phyloP scores from a whole-genome alignment of 37 sponge, comb jelly and placozoan genomes.

The Beroe ovata region DNA sequence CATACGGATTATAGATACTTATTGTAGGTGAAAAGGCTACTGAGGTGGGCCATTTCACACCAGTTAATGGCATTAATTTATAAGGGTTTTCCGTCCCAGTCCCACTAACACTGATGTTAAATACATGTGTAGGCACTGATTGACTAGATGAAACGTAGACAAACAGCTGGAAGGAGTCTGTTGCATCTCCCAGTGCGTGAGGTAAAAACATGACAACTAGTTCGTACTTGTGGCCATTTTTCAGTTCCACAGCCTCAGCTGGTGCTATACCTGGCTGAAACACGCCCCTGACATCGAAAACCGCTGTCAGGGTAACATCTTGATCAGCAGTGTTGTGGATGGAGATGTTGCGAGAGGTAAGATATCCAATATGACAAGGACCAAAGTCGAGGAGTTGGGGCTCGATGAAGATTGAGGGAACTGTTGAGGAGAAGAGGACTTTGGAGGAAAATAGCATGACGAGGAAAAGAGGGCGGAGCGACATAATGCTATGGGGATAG shows the following conservation, averaged over 20 bases:
- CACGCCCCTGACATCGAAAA: background rate
- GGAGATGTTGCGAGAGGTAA: conserved; percentile 57
- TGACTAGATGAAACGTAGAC: background rate
- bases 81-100: conserved; percentile 39
- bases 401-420: background rate
- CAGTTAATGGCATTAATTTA: background rate
- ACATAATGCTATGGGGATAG: background rate
- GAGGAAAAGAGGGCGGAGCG: background rate
- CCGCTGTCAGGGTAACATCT: conserved; percentile 12
- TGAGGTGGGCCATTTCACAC: conserved; percentile 41
- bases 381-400: conserved; percentile 42
- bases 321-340: conserved; percentile 23
- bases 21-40: background rate
- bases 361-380: background rate
- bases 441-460: background rate
- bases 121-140: conserved; percentile 8
- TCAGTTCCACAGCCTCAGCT: conserved; percentile 6
- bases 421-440: background rate
- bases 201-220: conserved; percentile 37
- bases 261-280: conserved; percentile 19
- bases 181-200: background rate
- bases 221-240: background rate
- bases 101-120: background rate
- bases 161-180: conserved; percentile 19
- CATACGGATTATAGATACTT: conserved; percentile 35